phyloP scores from a whole-genome alignment of 2,888 invertebrate species.

The Xanthorhoe designata region DNA sequence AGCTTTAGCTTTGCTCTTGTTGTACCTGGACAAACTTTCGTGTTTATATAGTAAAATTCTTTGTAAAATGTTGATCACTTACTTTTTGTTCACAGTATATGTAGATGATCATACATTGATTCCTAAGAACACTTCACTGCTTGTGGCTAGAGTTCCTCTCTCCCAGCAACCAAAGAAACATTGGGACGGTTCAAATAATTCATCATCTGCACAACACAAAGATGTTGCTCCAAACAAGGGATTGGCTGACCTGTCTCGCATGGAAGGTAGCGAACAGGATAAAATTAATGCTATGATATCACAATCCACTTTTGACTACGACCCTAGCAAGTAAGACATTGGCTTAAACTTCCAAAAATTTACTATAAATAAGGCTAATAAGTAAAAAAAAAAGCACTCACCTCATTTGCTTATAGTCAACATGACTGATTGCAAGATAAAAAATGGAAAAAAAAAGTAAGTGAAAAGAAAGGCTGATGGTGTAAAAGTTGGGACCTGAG shows the following conservation, averaged over 20 bases:
- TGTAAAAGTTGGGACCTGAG: neutral
- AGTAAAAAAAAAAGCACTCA: neutral
- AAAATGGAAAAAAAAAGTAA: too few relatives aligned
- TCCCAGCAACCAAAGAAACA: slow-evolving; percentile 91
- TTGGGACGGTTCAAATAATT: slow-evolving; percentile 87
- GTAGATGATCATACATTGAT: slow-evolving; percentile 95
- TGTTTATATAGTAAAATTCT: too few relatives aligned
- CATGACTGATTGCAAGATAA: too few relatives aligned
- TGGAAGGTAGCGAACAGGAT: slow-evolving; percentile 98
- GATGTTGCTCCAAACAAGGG: slow-evolving; percentile 86
- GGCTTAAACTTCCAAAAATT: slow-evolving; percentile 1
- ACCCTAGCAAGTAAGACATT: slow-evolving; percentile 95
- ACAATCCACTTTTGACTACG: slow-evolving; percentile 98
- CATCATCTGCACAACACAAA: slow-evolving; percentile 74
- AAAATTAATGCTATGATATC: slow-evolving; percentile 99
- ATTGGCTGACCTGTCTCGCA: slow-evolving; percentile 93
- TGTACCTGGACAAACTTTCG: too few relatives aligned
- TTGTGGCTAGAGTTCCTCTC: slow-evolving; percentile 96
- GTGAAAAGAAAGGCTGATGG: too few relatives aligned
- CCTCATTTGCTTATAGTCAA: too few relatives aligned
- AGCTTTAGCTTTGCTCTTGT: too few relatives aligned
- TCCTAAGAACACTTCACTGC: slow-evolving; percentile 98
- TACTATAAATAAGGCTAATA: neutral
- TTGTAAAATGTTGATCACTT: neutral
- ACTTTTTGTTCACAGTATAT: slow-evolving; percentile 89